These are phyloP conservation scores for Neogale vison DNA, from an alignment of 2,113 vertebrate genomes.

Conservation along the genomic window DNA sequence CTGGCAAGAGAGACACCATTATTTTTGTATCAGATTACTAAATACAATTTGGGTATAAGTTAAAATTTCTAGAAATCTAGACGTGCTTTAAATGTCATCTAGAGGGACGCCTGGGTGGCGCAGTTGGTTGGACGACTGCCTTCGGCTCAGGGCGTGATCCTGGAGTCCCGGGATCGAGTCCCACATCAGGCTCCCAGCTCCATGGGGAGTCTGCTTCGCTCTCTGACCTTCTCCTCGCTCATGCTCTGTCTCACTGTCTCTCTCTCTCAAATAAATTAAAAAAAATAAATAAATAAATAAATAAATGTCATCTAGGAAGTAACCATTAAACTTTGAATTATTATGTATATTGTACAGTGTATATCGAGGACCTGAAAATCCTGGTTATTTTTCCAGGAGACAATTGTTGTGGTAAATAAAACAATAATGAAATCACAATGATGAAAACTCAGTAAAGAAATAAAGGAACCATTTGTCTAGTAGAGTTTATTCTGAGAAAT, in stretches of 20 bases:
- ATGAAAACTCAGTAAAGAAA: slow-evolving; percentile 76
- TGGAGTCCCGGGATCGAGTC: too few relatives aligned
- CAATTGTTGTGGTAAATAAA: slow-evolving; percentile 72
- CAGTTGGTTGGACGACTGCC: too few relatives aligned
- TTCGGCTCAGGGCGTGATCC: too few relatives aligned
- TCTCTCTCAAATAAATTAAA: too few relatives aligned
- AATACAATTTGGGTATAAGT: slow-evolving; percentile 53
- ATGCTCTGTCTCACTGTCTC: too few relatives aligned
- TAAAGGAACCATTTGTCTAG: slow-evolving; percentile 76
- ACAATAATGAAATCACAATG: slow-evolving; percentile 79
- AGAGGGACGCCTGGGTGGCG: too few relatives aligned
- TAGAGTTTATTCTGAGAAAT: slow-evolving; percentile 53
- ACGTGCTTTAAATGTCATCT: slow-evolving; percentile 70
- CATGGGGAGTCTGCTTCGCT: too few relatives aligned
- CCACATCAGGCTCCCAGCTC: too few relatives aligned
- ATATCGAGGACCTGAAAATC: slow-evolving; percentile 77
- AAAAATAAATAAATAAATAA: too few relatives aligned
- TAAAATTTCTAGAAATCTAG: slow-evolving; percentile 59
- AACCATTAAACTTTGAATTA: slow-evolving; percentile 78
- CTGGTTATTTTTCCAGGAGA: slow-evolving; percentile 72
- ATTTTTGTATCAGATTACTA: slow-evolving; percentile 76
- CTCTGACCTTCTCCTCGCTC: too few relatives aligned
- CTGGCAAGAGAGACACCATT: slow-evolving; percentile 70
- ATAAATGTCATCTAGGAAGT: slow-evolving; percentile 67
- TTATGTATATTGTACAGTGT: slow-evolving; percentile 68